Evolutionary conservation across 2,797 vertebrate species (phyloP), one percentile per base, ranked within the genome.

Genomic region (Xyrichtys novacula): DNA sequence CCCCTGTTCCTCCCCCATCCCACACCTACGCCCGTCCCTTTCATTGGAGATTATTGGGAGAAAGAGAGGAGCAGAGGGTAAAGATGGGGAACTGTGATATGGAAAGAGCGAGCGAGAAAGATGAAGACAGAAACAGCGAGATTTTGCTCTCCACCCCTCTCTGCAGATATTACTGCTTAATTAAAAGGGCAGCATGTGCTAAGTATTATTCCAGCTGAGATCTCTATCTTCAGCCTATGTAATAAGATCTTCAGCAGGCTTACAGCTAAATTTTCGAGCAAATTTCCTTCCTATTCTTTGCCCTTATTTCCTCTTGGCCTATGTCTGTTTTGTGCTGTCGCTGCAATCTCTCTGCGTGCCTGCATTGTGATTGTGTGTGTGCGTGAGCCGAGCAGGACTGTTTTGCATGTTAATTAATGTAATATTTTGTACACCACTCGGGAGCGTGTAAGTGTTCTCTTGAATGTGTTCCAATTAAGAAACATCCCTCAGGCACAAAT

Each of bases 171-270:
- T 92, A 93, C 89, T 92, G 92, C 92, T 94, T 98, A 98, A 98
- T 98, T 98, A 98, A 98, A 98, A 97, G 96, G 95, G 95, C 94
- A 95, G 96, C 95, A 97, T 97, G 96, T 96, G 96, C 96, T 97
- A 97, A 98, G 96, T 96, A 96, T 98, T 98, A 97, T 97, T 97
- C 95, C 95, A 96, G 94, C 94, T 94, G 93, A 96, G 96, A 97
- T 97, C 94, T 92, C 94, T 96, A 98, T 99, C 96, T 89, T 88
- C 92, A 89, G 92, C 90, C 95, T 95, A 92, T 96, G 97, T 96
- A 98, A 98, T 94, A 95, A 91, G 96, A 98, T 96, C 96, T 94
- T 93, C 79, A 81, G 86, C 88, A 89, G 95, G 94, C 95, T 96
- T 92, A 95, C 93, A 95, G 94, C 95, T 95, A 96, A 91, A 96